Base-by-base conservation (phyloP, 2,797 vertebrate genomes). In the Amphiprion clarkii region DNA sequence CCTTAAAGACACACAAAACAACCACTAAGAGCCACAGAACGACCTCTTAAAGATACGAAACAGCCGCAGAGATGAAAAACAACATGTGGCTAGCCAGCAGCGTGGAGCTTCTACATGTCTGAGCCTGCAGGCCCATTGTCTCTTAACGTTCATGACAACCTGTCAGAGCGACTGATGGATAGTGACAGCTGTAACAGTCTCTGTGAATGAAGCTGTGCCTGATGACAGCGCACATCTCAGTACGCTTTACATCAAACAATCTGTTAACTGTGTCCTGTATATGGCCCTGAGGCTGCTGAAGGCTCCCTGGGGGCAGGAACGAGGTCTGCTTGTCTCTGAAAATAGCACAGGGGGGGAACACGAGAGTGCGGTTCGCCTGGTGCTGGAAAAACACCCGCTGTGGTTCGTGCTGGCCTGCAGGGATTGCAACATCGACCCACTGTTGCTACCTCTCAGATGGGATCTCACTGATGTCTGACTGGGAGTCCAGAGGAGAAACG, bases 331-430 rank as follows among this genome's bases (percentile, higher is more conserved):
- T 16, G 44, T 71, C 70, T 90, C 94, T 91, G 77, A 93, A 95
- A 95, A 95, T 95, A 95, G 94, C 88, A 40, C 76, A 31, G 33
- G 44, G 55, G 33, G 64, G 83, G 64, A 91, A 90, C 71, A 79
- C 44, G 84, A 91, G 88, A 88, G 81, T 71, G 69, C 0, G 2
- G n/a, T 55, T 61, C 4, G 67, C 31, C 54, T 40, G 46, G 68
- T n/a, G 16, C 80, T 79, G 65, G 78, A 88, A 91, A 94, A 94
- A 93, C 87, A 93, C 46, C 39, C 29, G 21, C 71, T 49, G 74
- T 70, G 55, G 70, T 78, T 31, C 9, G 75, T 46, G 51, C 64
- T 61, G 68, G 64, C 42, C 73, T 39, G 52, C 23, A 75, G 81
- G 25, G 79, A 90, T 95, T 95, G 90, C 93, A 68, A 93, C 93